Evolutionary conservation across 1,140 invertebrate species (phyloP).

Genomic region (Diorhabda elongata): DNA sequence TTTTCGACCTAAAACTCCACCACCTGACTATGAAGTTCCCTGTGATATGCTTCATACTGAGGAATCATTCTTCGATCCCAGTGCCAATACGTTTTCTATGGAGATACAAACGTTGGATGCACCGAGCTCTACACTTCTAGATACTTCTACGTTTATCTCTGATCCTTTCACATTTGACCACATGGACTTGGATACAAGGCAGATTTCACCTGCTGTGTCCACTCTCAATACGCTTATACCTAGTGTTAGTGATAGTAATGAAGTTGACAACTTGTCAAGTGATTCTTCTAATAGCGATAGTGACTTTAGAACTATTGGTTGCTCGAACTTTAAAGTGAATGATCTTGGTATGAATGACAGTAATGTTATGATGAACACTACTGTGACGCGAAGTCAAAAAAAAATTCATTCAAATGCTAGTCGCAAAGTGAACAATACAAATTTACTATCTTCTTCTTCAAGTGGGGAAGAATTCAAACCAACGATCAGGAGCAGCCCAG

Average conservation of each 20-base stretch:
- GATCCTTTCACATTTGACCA: conserved; percentile 49
- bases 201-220: conserved; percentile 20
- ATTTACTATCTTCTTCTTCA: conserved; percentile 17
- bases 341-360: conserved; percentile 33
- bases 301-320: conserved; percentile 39
- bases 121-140: conserved; percentile 33
- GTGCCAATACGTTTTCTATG: conserved; percentile 53
- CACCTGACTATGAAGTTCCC: conserved; percentile 44
- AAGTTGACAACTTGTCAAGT: conserved; percentile 20
- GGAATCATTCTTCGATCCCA: conserved; percentile 48
- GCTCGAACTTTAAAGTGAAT: conserved; percentile 41
- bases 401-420: conserved; percentile 37
- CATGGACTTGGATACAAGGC: conserved; percentile 43
- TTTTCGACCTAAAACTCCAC: conserved; percentile 70
- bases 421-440: conserved; percentile 43
- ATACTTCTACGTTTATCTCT: conserved; percentile 50
- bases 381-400: conserved; percentile 2
- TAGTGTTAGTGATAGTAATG: conserved; percentile 35
- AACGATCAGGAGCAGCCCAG: conserved; percentile 4
- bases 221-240: conserved; percentile 39
- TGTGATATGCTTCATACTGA: conserved; percentile 35
- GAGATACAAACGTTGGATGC: conserved; percentile 49
- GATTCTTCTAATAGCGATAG: conserved; percentile 19
- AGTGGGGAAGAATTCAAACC: conserved; percentile 19
- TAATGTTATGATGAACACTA: conserved; percentile 1